A percentile compares a stretch with the other conserved stretches of the same genome.
Evolutionary conservation across 2,888 invertebrate genomes (phyloP).

Genomic region (Tricholauxania praeusta): DNA sequence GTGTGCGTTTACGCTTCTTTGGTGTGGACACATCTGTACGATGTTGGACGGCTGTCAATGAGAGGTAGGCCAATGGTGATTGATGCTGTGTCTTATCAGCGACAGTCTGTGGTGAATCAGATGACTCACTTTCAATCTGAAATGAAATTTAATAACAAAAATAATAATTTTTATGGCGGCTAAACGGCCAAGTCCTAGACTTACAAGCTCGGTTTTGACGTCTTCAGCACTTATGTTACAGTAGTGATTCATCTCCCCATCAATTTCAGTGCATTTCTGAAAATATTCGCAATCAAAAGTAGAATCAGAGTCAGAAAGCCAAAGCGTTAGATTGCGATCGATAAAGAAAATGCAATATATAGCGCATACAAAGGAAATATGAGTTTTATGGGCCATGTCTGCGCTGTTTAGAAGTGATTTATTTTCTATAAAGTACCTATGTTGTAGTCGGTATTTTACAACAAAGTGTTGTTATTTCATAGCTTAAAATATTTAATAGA

Average conservation of each 20-base stretch:
- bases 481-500: too few relatives aligned
- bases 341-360: too few relatives aligned
- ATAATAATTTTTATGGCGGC: not conserved
- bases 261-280: conserved; percentile 61
- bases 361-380: too few relatives aligned
- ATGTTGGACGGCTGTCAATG: not conserved
- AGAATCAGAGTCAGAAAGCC: too few relatives aligned
- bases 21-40: not conserved
- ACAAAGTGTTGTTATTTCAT: too few relatives aligned
- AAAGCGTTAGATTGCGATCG: too few relatives aligned
- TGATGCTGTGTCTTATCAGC: not conserved
- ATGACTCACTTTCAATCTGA: conserved; percentile 31
- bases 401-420: too few relatives aligned
- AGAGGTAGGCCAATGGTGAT: conserved; percentile 24
- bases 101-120: conserved; percentile 1
- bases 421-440: too few relatives aligned
- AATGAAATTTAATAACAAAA: not conserved
- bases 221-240: conserved; percentile 65
- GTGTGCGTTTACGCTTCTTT: conserved; percentile 27
- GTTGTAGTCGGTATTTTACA: too few relatives aligned
- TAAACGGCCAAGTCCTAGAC: conserved; percentile 44
- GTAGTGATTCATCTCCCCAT: conserved; percentile 58
- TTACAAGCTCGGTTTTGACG: conserved; percentile 67
- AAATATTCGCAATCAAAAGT: not conserved
- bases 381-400: too few relatives aligned